phyloP scores from a whole-genome alignment of 2,797 vertebrate genomes.

The Acestrorhynchus altus region DNA sequence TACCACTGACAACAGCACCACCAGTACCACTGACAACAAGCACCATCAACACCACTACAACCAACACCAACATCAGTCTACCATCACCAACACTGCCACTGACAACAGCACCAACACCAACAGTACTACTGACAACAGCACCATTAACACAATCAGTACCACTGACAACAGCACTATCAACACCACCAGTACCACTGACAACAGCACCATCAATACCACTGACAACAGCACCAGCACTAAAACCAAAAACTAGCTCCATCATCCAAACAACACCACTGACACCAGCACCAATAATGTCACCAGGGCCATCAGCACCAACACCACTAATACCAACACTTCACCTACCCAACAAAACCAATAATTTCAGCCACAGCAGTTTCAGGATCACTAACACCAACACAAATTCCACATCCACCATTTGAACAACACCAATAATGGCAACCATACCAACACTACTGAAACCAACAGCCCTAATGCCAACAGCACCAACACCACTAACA shows the following conservation, averaged over 20 bases:
- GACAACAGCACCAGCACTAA: background rate
- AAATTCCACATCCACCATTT: too few species aligned
- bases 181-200: background rate
- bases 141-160: background rate
- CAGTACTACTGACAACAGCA: background rate
- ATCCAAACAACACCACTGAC: background rate
- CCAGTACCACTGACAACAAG: too few species aligned
- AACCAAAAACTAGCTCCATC: background rate
- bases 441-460: background rate
- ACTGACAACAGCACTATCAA: background rate
- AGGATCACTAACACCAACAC: background rate
- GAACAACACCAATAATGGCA: background rate
- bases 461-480: slow-evolving; percentile 32
- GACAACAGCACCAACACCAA: background rate
- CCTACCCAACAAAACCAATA: background rate
- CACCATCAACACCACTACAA: too few species aligned
- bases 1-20: background rate
- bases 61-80: too few species aligned
- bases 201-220: background rate
- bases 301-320: background rate
- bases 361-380: background rate
- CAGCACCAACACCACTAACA: background rate
- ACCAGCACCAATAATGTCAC: background rate
- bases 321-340: background rate
- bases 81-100: too few species aligned